These are phyloP conservation scores for Yponomeuta plumbellus DNA, from an alignment of 2,888 invertebrate genomes.

Conservation along the genomic window DNA sequence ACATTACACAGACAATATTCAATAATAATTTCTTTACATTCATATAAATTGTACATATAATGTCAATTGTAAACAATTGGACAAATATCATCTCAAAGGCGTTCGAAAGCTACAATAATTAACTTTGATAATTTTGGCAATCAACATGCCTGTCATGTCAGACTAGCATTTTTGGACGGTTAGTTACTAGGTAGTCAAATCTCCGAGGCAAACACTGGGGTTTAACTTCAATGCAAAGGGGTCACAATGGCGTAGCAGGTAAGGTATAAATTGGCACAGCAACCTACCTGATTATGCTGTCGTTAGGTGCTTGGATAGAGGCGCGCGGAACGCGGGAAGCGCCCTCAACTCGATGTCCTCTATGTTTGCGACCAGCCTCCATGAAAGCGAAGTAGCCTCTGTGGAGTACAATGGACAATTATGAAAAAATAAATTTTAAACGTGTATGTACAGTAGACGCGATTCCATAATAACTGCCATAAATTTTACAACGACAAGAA, in stretches of 20 bases:
- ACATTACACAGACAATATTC: no score
- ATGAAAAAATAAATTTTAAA: no score
- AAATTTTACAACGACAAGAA: no score
- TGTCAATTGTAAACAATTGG: no score
- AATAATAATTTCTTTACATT: no score
- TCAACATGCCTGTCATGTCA: not conserved
- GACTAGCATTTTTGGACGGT: not conserved
- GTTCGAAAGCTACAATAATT: not conserved
- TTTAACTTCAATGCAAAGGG: not conserved
- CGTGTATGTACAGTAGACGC: no score
- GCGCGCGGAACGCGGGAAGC: constrained; percentile 72
- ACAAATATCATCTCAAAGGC: no score
- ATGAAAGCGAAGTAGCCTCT: constrained; percentile 93
- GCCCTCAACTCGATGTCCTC: constrained; percentile 78
- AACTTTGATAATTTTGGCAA: not conserved
- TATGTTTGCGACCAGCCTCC: constrained; percentile 85
- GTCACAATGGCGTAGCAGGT: not conserved
- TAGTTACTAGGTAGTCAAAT: not conserved
- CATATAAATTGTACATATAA: no score
- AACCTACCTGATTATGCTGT: constrained; percentile 79
- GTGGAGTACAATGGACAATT: constrained; percentile 25
- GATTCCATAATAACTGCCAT: no score
- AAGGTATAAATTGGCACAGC: not conserved
- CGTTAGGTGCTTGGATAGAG: constrained; percentile 81
- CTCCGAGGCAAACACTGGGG: not conserved